phyloP scores from a whole-genome alignment of 2,113 vertebrate genomes.

The Tetrao urogallus region DNA sequence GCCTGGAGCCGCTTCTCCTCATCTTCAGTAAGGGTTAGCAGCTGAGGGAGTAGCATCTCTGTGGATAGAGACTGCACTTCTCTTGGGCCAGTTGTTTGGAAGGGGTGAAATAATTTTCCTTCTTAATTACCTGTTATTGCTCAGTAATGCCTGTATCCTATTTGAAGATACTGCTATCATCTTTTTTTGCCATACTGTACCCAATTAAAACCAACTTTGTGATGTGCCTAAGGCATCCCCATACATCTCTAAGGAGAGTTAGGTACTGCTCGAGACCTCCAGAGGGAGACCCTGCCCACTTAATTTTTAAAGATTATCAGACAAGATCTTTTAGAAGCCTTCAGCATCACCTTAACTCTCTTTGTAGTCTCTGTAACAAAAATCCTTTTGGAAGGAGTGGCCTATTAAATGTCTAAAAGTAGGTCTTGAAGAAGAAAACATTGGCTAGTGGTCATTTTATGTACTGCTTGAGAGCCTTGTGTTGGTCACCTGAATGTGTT shows the following conservation, averaged over 20 bases:
- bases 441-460: neutral
- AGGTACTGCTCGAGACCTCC: neutral
- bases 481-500: neutral
- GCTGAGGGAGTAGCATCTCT: too few relatives aligned
- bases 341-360: neutral
- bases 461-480: neutral
- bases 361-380: neutral
- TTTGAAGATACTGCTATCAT: too few relatives aligned
- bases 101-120: too few relatives aligned
- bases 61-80: too few relatives aligned
- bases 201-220: neutral
- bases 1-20: too few relatives aligned
- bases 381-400: neutral
- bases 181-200: neutral
- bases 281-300: conserved; percentile 48
- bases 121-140: too few relatives aligned
- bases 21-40: too few relatives aligned
- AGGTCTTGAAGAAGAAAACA: neutral
- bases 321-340: neutral
- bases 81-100: too few relatives aligned
- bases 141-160: too few relatives aligned
- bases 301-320: neutral
- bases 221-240: neutral
- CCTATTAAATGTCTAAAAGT: neutral
- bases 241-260: neutral